A percentile compares a stretch with the other conserved stretches of the same genome.
Evolutionary conservation across 2,113 vertebrate genomes (phyloP).

Genomic region (Semicossyphus pulcher): DNA sequence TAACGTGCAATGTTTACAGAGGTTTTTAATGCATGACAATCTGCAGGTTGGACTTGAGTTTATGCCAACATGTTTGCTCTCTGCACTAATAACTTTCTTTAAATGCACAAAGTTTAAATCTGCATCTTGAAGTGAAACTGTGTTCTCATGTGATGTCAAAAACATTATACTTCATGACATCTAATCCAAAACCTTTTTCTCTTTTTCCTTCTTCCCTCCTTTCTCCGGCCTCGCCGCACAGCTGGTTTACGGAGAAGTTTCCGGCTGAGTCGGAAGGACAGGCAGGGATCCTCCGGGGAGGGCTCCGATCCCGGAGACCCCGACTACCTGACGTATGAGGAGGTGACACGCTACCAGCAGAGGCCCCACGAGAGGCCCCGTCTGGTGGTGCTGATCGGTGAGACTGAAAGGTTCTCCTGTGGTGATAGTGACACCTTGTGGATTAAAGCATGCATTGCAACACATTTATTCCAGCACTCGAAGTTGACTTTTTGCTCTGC

Average conservation of each 20-base stretch:
- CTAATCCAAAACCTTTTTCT: slow-evolving; percentile 5
- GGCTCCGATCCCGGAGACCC: slow-evolving; percentile 72
- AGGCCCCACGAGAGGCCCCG: slow-evolving; percentile 88
- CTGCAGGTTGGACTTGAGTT: slow-evolving; percentile 17
- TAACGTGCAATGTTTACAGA: slow-evolving; percentile 14
- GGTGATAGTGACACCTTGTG: slow-evolving; percentile 58
- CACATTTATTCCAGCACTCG: not conserved
- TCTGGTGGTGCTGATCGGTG: slow-evolving; percentile 94
- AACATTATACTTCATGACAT: not conserved
- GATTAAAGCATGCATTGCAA: slow-evolving; percentile 10
- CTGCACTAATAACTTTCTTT: not conserved
- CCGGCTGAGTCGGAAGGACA: slow-evolving; percentile 90
- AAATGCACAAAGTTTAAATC: not conserved
- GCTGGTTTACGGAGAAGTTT: slow-evolving; percentile 96
- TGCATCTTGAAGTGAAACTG: slow-evolving; percentile 12
- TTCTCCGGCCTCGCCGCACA: slow-evolving; percentile 52
- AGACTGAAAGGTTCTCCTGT: slow-evolving; percentile 45
- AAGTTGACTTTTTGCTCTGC: not conserved
- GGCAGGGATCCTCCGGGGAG: slow-evolving; percentile 83
- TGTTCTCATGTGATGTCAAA: not conserved
- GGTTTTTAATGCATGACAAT: slow-evolving; percentile 67
- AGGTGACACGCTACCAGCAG: slow-evolving; percentile 93
- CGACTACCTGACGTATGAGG: slow-evolving; percentile 91
- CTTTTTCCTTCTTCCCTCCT: not conserved
- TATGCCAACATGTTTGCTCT: slow-evolving; percentile 6